These are phyloP conservation scores for Folsomia candida DNA, from an alignment of 2,888 invertebrate genomes.

Conservation along the genomic window DNA sequence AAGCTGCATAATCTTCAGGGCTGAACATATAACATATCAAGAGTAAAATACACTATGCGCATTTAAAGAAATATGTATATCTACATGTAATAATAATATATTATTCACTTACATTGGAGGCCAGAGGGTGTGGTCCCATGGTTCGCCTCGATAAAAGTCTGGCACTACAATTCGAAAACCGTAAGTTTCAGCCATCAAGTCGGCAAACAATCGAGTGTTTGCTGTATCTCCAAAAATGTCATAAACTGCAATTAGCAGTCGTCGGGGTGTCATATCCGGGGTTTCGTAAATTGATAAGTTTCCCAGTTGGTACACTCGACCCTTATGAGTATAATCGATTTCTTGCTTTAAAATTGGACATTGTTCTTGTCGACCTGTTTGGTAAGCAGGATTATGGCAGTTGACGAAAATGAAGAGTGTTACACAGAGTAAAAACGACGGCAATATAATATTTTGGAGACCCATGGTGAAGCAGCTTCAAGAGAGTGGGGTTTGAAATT, in stretches of 20 bases:
- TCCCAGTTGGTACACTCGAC: constrained; percentile 24
- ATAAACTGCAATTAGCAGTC: constrained; percentile 40
- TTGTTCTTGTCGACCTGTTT: not conserved
- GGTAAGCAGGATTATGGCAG: not conserved
- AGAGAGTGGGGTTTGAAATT: no score
- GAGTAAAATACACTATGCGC: not conserved
- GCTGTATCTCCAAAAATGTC: constrained; percentile 40
- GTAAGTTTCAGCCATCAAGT: constrained; percentile 28
- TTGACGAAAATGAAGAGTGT: no score
- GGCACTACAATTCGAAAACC: constrained; percentile 40
- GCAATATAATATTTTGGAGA: no score
- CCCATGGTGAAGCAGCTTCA: no score
- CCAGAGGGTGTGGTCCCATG: constrained; percentile 29
- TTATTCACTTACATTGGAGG: constrained; percentile 31
- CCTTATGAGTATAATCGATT: constrained; percentile 36
- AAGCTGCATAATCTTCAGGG: constrained; percentile 27
- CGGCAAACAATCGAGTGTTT: constrained; percentile 39
- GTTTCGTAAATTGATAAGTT: constrained; percentile 41
- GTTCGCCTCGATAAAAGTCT: constrained; percentile 39
- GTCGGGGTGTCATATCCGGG: constrained; percentile 17
- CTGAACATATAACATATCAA: constrained; percentile 15
- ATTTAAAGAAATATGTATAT: no score
- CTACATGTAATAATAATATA: no score
- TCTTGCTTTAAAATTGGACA: no score
- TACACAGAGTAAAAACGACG: no score